A percentile compares a stretch with the other conserved stretches of the same genome.
Conservation (phyloP, 2,797 vertebrate genomes). For the Syngnathus rostellatus region DNA sequence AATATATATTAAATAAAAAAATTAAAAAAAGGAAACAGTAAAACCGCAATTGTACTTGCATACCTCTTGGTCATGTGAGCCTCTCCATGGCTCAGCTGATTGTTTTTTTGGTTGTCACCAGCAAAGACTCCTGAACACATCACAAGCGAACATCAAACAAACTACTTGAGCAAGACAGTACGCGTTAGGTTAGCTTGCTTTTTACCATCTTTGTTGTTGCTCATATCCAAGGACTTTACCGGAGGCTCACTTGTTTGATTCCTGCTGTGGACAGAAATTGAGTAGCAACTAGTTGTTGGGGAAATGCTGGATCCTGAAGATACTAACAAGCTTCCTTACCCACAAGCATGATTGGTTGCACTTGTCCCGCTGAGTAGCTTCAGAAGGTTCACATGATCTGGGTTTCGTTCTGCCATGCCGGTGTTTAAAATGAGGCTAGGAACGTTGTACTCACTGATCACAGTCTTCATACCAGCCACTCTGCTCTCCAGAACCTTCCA, state of each 20-base stretch:
- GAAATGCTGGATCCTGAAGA: background rate
- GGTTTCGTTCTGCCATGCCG: constrained; percentile 61
- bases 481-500: constrained; percentile 55
- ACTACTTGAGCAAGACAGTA: background rate
- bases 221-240: background rate
- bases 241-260: background rate
- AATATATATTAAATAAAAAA: too few relatives aligned
- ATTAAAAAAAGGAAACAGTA: too few relatives aligned
- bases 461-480: constrained; percentile 56
- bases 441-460: constrained; percentile 67
- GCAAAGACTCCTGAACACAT: constrained; percentile 20
- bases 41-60: background rate
- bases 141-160: background rate
- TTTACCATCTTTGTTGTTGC: background rate
- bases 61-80: constrained; percentile 29
- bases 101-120: background rate
- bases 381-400: constrained; percentile 57
- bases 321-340: constrained; percentile 22
- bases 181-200: background rate
- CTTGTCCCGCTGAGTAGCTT: constrained; percentile 36
- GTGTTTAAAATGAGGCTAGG: constrained; percentile 61
- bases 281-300: background rate
- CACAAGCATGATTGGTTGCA: background rate
- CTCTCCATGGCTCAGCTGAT: background rate
- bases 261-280: background rate